Base-by-base conservation (phyloP, 2,888 invertebrate species). In the Chironomus riparius region DNA sequence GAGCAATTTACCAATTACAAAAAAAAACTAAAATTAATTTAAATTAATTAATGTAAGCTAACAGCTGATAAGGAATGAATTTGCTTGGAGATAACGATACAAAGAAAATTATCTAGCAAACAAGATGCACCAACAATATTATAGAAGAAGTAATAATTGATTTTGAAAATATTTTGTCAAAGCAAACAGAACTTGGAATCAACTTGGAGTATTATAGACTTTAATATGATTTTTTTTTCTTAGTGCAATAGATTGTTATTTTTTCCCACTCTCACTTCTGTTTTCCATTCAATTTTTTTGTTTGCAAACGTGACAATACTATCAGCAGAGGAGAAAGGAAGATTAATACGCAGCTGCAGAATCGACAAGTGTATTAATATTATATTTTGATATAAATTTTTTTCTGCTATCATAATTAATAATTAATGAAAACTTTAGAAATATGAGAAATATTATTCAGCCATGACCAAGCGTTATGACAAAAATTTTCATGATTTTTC, bases 271-370 rank as follows among this genome's bases (percentile, higher is more conserved):
- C 18, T 7, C 56, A 56, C 65, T 18, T 56, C 56, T 56, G 4
- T 15, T 18, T 15, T 12, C 10, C 13, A 24, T 21, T 21, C n/a
- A 24, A 3, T 4, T 65, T 50, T 50, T 21, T 65, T 21, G 22
- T 21, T 24, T 22, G 13, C 22, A 65, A 65, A 65, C 56, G 56
- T 56, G 56, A 65, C 65, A 65, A 7, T 65, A 10, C 38, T 65
- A 24, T 65, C 65, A 65, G 21, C 24, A 65, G 21, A 65, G 21
- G 24, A 24, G 13, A 24, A 24, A 22, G 13, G 24, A 4, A 18
- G 61, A 56, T 74, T 68, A 74, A 48, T 74, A 74, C 74, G 74
- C 74, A 74, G 74, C 21, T 65, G 74, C 74, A 47, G 68, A 68
- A 68, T 65, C 74, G 74, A 74, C 74, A 74, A 74, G 74, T 74